A percentile compares a stretch with the other conserved stretches of the same genome.
Conservation (phyloP, 2,797 vertebrate species). For the Esox lucius region DNA sequence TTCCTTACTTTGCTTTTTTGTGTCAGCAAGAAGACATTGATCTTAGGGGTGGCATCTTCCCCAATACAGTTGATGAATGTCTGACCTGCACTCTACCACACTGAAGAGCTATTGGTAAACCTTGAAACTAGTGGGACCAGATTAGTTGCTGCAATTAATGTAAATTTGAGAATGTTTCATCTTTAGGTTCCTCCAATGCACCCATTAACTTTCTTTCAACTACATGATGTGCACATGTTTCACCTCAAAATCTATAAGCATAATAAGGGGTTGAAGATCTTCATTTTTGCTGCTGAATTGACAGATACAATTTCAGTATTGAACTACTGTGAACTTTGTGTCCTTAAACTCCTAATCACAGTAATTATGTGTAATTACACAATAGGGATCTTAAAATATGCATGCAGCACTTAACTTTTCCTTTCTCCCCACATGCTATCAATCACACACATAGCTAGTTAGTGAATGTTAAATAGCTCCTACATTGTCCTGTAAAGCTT, state of each 20-base stretch:
- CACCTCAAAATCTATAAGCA: slow-evolving; percentile 46
- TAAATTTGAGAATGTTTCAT: slow-evolving; percentile 32
- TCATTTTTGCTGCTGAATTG: slow-evolving; percentile 45
- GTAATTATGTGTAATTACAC: slow-evolving; percentile 71
- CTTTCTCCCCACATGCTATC: slow-evolving; percentile 51
- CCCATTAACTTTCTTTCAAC: slow-evolving; percentile 4
- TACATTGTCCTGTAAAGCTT: slow-evolving; percentile 25
- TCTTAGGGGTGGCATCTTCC: no score
- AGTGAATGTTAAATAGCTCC: slow-evolving; percentile 32
- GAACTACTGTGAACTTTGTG: slow-evolving; percentile 45
- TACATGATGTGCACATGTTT: slow-evolving; percentile 17
- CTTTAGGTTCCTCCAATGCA: background rate
- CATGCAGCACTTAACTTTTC: slow-evolving; percentile 61
- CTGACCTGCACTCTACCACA: slow-evolving; percentile 22
- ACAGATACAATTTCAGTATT: slow-evolving; percentile 52
- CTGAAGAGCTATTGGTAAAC: slow-evolving; percentile 27
- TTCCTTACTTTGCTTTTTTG: no score
- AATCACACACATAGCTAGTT: slow-evolving; percentile 41
- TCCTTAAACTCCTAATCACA: slow-evolving; percentile 66
- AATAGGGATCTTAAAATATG: slow-evolving; percentile 64
- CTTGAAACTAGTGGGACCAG: slow-evolving; percentile 20
- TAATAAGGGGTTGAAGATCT: slow-evolving; percentile 26
- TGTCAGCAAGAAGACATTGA: no score
- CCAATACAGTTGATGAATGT: slow-evolving; percentile 16
- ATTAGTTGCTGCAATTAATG: slow-evolving; percentile 30